Evolutionary conservation across 2,113 vertebrate genomes (phyloP), one percentile per base, ranked within the genome.

Genomic region (Danionella cerebrum): DNA sequence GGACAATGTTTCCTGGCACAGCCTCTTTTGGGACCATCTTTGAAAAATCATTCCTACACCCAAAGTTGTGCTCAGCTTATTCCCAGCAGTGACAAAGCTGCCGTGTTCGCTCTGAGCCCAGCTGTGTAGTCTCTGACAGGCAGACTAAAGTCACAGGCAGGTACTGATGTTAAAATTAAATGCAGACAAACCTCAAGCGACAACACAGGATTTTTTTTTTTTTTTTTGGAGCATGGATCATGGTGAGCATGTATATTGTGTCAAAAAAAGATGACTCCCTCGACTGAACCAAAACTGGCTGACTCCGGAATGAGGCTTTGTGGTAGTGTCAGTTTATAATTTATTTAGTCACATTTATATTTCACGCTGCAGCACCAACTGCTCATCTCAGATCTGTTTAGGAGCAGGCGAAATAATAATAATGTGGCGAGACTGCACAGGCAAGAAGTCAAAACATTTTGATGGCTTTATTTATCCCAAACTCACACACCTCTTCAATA

Each of bases 281-380:
- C 68, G 53, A 50, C 76, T 72, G 75, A 78, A 76, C 74, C 72
- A 71, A 78, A 76, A 79, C 75, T 58, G 62, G 72, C 66, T 68
- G 62, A 77, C 67, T 74, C 42, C 52, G 53, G 71, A 39, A 79
- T 67, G 36, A 70, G 59, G 67, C 44, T 65, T 69, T 69, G 53
- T 53, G 64, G 50, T 70, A 62, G 42, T 72, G 47, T 14, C 11
- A 31, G 68, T 82, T 81, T 57, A 77, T 80, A 73, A 75, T 83
- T 83, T 80, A 83, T 80, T 84, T 78, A 53, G 68, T 57, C 69
- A 51, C 59, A 79, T 81, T 76, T 75, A 75, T 77, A 74, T 77
- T 65, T 74, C 65, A 69, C 13, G 18, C 41, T 65, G 75, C 77
- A 70, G 54, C 57, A 47, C 77, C 60, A 54, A 54, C 48, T 59